A percentile compares a stretch with the other conserved stretches of the same genome.
phyloP scores from a whole-genome alignment of 2,113 vertebrate species.

The Nesoenas mayeri region DNA sequence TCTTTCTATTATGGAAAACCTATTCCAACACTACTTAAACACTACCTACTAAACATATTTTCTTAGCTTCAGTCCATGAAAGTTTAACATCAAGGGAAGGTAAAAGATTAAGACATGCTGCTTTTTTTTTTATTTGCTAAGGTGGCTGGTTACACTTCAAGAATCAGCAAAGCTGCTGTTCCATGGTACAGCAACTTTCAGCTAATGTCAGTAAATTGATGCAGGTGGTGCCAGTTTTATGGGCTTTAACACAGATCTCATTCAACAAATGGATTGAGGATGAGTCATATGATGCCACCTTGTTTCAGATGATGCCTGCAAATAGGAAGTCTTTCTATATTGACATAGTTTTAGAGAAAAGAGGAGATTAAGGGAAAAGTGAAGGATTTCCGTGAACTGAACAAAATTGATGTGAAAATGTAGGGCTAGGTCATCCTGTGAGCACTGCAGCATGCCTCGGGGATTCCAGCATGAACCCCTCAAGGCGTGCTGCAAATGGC shows the following conservation, averaged over 20 bases:
- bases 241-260: background rate
- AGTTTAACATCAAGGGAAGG: background rate
- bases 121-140: background rate
- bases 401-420: background rate
- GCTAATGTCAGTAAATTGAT: background rate
- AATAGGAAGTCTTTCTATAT: background rate
- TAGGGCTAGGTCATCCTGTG: background rate
- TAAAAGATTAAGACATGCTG: background rate
- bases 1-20: background rate
- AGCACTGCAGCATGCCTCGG: background rate
- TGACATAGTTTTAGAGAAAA: background rate
- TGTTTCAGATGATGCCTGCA: background rate
- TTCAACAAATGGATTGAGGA: background rate
- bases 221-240: background rate
- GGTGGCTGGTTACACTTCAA: background rate
- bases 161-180: background rate
- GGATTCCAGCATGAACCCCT: background rate
- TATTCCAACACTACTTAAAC: background rate
- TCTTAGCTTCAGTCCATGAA: background rate
- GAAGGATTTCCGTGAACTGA: background rate
- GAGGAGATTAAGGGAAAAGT: background rate
- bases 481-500: rapidly evolving
- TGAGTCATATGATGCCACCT: background rate
- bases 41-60: background rate
- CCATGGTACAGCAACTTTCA: background rate